Percentiles rank a stretch among this genome's conserved stretches.
Evolutionary conservation across 30 jellyfish, hydroid and myxozoan species (phyloP).

Genomic region (Aurelia aurita complex sp. Pacific): DNA sequence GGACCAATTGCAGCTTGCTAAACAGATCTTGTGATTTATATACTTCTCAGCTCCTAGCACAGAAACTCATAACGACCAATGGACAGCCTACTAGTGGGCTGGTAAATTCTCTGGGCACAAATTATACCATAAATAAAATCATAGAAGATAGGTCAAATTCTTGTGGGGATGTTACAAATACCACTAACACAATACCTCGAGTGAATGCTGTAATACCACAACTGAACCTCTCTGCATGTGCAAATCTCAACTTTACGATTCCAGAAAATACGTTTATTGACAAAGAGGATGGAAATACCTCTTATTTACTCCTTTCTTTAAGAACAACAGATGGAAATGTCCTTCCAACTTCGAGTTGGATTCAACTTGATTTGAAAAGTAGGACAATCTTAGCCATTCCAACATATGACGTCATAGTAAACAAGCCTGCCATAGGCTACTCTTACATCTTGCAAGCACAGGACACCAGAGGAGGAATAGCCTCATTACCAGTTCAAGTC

Average conservation of each 20-base stretch:
- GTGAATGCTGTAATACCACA: constrained; percentile 4
- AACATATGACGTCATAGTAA: constrained; percentile 36
- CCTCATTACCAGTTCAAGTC: constrained; percentile 19
- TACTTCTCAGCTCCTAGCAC: background rate
- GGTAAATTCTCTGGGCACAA: constrained; percentile 8
- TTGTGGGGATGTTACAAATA: constrained; percentile 30
- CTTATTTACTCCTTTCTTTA: constrained; percentile 31
- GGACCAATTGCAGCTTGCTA: constrained; percentile 47
- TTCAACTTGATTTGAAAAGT: constrained; percentile 62
- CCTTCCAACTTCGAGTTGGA: constrained; percentile 65
- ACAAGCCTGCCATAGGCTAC: constrained; percentile 65
- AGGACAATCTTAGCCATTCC: constrained; percentile 71
- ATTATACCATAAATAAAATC: constrained; percentile 6
- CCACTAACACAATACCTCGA: constrained; percentile 28
- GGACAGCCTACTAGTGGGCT: constrained; percentile 26
- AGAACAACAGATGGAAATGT: constrained; percentile 20
- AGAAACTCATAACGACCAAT: background rate
- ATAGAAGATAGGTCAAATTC: constrained; percentile 16
- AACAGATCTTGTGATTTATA: constrained; percentile 8
- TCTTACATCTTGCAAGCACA: constrained; percentile 37
- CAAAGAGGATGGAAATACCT: constrained; percentile 66
- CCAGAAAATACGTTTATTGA: constrained; percentile 72
- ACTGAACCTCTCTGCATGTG: constrained; percentile 24
- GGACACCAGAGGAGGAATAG: constrained; percentile 35
- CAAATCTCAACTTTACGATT: constrained; percentile 40